Evolutionary conservation across 2,113 vertebrate species (phyloP), one percentile per base, ranked within the genome.

Genomic region (Pavo muticus): DNA sequence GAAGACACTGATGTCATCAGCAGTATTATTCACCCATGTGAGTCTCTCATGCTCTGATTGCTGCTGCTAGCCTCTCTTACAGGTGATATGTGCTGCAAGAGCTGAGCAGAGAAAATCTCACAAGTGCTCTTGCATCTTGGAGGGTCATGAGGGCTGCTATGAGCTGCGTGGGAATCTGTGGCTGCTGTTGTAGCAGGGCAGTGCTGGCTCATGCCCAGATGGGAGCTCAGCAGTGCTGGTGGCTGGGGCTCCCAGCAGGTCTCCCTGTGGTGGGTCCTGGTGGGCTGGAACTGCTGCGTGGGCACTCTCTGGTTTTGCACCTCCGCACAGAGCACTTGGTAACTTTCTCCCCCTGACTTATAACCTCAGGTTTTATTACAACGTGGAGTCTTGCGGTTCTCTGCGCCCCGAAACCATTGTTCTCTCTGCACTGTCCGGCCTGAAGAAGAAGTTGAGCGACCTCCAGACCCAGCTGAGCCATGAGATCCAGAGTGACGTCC

Each of bases 361-460:
- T 63, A 14, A 80, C 71, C 84, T n/a, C 97, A 99, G 99, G 97
- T 99, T 99, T 96, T 99, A 97, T 91, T 99, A 99, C 97, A 99
- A 99, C 0, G 99, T 99, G 83, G 99, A 99, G 96, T 99, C 99
- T 0, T 99, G 99, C 0, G 99, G 99, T 32, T 99, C 99, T 1
- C 98, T 99, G 91, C 98, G 99, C 40, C 99, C 99, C 0, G 99
- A 99, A 97, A 99, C 99, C 87, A 99, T 99, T 1, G 99, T 99
- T 65, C 98, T 99, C 86, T 99, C 99, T 0, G 99, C 99, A 0
- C 94, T 99, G 24, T 99, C 99, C 0, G 99, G 99, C 73, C 96
- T 99, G 44, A 99, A 99, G 98, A 99, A 99, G 98, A 99, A 99
- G 76, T 96, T 99, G 87, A 99, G 99, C 0, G 99, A 99, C 72